Base-by-base conservation (phyloP, 2,113 vertebrate genomes). In the Dolichotis patagonum region DNA sequence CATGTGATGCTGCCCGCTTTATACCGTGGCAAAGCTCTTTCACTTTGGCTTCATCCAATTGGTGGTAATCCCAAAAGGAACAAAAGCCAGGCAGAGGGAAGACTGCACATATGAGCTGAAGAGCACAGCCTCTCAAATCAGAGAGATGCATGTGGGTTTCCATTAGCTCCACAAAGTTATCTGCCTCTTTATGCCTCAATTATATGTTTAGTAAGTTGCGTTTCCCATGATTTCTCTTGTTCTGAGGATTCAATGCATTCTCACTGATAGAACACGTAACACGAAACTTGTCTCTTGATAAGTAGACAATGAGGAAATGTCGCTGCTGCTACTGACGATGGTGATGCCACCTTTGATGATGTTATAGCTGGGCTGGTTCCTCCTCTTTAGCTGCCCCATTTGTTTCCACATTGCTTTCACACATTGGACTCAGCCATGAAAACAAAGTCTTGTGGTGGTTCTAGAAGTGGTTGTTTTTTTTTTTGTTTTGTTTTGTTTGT, bases 281-380 rank as follows among this genome's bases (percentile, higher is more conserved):
- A 16, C 20, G 6, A 3, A 1, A 0, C 63, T 58, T 32, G 13
- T 17, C n/a, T 0, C 4, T 41, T 3, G 9, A 5, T 9, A 8
- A 17, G 32, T n/a, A 8, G 11, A 28, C 12, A 1, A 5, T 12
- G 4, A 9, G 1, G 46, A 32, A 52, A 22, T 3, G 22, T 8
- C 10, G 12, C 13, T n/a, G 60, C 30, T 16, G 20, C 32, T 16
- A 14, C n/a, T 54, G 65, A 71, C 0, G 41, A 13, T 5, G 3
- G 12, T 7, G 24, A 35, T 9, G 75, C 14, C 41, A 49, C 12
- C n/a, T 49, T 12, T 1, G 4, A 35, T 10, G 30, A 71, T 7
- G 2, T 0, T 16, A 54, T 20, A 52, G 30, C 54, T 81, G 71
- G 0, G 52, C 54, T 81, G 63, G 1, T 19, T 17, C 78, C 54